Conservation (phyloP, 2,888 invertebrate species). For the Lucinisca nassula region DNA sequence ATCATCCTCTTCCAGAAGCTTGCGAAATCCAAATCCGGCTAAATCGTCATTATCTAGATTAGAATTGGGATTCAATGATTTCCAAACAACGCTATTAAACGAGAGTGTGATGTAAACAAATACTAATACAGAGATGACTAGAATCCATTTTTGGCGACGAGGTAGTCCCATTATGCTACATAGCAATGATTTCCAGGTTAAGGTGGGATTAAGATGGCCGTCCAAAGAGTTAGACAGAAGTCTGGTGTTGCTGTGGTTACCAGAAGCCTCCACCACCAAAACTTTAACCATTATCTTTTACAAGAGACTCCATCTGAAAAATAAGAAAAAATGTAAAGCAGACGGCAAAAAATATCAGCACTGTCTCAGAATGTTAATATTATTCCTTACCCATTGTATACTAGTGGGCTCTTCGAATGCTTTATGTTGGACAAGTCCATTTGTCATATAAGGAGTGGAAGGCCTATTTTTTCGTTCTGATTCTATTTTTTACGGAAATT, state of each 20-base stretch:
- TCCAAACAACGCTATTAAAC: conserved; percentile 71
- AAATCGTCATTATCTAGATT: conserved; percentile 48
- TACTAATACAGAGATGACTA: conserved; percentile 55
- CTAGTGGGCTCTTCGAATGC: no score
- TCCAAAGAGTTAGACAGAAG: not conserved
- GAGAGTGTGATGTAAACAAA: conserved; percentile 71
- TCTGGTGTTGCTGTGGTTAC: not conserved
- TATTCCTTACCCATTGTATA: no score
- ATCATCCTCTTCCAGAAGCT: conserved; percentile 74
- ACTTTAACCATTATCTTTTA: conserved; percentile 6
- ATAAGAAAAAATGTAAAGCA: not conserved
- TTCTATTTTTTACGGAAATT: no score
- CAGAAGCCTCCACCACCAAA: not conserved
- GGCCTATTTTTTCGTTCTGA: no score
- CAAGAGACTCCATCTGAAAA: not conserved
- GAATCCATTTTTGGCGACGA: conserved; percentile 68
- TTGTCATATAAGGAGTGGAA: no score
- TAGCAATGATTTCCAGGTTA: not conserved
- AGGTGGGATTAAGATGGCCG: not conserved
- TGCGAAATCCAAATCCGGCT: conserved; percentile 70
- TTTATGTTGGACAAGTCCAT: no score
- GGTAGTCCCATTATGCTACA: conserved; percentile 49
- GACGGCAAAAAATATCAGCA: no score
- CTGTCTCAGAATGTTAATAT: no score
- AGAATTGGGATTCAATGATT: conserved; percentile 63